Evolutionary conservation across 2,797 vertebrate species (phyloP).

Genomic region (Echiichthys vipera): DNA sequence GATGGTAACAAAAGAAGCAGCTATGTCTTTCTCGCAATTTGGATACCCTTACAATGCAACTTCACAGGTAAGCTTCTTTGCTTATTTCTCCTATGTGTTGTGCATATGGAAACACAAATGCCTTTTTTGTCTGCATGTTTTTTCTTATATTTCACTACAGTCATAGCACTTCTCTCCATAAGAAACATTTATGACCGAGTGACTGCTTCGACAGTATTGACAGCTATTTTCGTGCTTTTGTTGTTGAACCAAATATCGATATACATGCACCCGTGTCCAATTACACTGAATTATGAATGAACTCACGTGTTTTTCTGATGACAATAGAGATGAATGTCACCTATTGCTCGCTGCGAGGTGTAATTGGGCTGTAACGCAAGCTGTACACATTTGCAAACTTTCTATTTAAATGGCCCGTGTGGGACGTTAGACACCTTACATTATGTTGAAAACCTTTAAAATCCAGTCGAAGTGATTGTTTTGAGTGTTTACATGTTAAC

Average conservation of each 20-base stretch:
- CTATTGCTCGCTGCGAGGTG: slow-evolving; percentile 70
- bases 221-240: slow-evolving; percentile 66
- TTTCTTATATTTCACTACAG: slow-evolving; percentile 34
- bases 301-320: slow-evolving; percentile 86
- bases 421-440: background rate
- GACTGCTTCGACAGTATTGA: slow-evolving; percentile 50
- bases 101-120: background rate
- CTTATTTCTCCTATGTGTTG: slow-evolving; percentile 43
- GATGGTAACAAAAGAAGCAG: slow-evolving; percentile 93
- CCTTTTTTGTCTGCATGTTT: slow-evolving; percentile 26
- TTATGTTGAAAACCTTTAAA: slow-evolving; percentile 1
- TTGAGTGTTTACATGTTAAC: slow-evolving; percentile 24
- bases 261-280: slow-evolving; percentile 76
- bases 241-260: slow-evolving; percentile 78
- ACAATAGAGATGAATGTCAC: slow-evolving; percentile 83
- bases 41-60: slow-evolving; percentile 96
- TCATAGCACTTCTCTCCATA: slow-evolving; percentile 27
- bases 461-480: background rate
- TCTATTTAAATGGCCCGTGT: slow-evolving; percentile 7
- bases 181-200: slow-evolving; percentile 29
- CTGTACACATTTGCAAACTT: slow-evolving; percentile 57
- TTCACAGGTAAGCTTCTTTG: slow-evolving; percentile 92
- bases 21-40: slow-evolving; percentile 98
- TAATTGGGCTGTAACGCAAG: slow-evolving; percentile 62
- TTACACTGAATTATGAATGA: slow-evolving; percentile 89